Percentiles rank a stretch among this genome's conserved stretches.
Conservation (phyloP, 2,797 vertebrate species). For the Fratercula arctica region DNA sequence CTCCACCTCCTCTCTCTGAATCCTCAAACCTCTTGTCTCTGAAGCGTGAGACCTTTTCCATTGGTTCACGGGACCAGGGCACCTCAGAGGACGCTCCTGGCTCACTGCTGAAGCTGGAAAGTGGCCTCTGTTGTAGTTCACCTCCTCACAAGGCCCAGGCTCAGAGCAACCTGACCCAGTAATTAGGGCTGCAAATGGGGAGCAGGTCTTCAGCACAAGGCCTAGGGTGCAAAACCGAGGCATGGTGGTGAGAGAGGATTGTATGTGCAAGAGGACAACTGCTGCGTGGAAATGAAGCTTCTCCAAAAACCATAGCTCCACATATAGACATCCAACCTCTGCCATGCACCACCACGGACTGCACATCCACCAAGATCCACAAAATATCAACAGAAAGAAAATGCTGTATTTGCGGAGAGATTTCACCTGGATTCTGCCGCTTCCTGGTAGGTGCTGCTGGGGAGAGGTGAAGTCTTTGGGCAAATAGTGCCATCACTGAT, state of each 20-base stretch:
- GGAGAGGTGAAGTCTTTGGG: background rate
- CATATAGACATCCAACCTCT: fast-evolving
- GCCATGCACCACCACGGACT: fast-evolving
- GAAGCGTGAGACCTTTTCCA: background rate
- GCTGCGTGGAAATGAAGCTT: background rate
- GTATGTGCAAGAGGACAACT: background rate
- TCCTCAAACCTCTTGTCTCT: background rate
- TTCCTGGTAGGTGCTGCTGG: background rate
- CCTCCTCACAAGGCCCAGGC: background rate
- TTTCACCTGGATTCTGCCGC: background rate
- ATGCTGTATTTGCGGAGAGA: fast-evolving
- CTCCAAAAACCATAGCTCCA: background rate
- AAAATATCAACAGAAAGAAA: background rate
- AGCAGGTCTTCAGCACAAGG: background rate
- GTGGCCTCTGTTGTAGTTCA: fast-evolving
- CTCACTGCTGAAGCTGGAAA: background rate
- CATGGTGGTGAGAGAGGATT: background rate
- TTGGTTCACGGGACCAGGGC: background rate
- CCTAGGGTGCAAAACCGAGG: background rate
- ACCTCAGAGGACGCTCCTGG: background rate
- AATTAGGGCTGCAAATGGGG: background rate
- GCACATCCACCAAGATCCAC: background rate
- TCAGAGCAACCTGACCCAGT: background rate
- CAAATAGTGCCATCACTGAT: background rate
- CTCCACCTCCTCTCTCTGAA: background rate